Evolutionary conservation across 2,888 invertebrate genomes (phyloP), one percentile per base, ranked within the genome.

Genomic region (Hirtodrosophila confusa): DNA sequence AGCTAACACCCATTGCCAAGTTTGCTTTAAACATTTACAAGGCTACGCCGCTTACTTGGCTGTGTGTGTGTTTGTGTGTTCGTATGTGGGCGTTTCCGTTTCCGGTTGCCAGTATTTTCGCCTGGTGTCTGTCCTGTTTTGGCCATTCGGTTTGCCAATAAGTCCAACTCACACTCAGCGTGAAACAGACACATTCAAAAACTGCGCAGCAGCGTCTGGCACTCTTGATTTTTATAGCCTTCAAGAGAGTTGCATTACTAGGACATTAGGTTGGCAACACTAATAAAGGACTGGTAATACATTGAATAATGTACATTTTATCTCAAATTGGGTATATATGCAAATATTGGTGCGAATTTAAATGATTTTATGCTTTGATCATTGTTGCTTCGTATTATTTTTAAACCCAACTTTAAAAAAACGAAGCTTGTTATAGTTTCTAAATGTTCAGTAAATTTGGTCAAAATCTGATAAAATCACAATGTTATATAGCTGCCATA

Each of bases 71-170:
- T 37, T 8, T 39, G 31, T 31, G 31, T 3, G 27, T 3, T 1
- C 6, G 43, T 55, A 31, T 41, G 56, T 35, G 54, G 33, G 31
- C 1, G 54, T 62, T 73, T 65, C 61, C 64, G 74, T 56, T 74
- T 77, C 64, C 65, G 53, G 40, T 60, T 62, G 62, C 48, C 50
- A 62, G 37, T 44, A 8, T 40, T 55, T 29, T 24, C 33, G 50
- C 24, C 48, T 36, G 35, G 10, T 39, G 37, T 33, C 17, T 50
- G 39, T 40, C 27, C 12, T 45, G 44, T 24, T 40, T 10, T 11
- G 29, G 17, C 5, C 51, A 17, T 50, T 40, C 44, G 7, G 27
- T 33, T 31, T 62, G 57, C 54, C 58, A 68, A 57, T 75, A 60
- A 72, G 54, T 64, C 54, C 57, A 50, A n/a, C 56, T 41, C 36